Base-by-base conservation (phyloP, 2,888 invertebrate genomes). In the Xestia xanthographa region DNA sequence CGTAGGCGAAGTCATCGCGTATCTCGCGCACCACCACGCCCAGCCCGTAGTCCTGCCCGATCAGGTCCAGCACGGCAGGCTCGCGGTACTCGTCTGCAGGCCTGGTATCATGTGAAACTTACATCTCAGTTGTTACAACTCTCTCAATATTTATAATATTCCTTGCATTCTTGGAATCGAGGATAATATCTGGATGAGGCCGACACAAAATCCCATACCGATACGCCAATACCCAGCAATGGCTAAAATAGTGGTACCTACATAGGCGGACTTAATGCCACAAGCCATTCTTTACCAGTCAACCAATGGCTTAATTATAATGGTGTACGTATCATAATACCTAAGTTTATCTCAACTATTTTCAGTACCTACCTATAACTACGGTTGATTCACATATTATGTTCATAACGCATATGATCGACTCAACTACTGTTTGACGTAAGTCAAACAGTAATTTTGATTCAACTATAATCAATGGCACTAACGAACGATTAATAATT, bases 11-110 rank as follows among this genome's bases (percentile, higher is more conserved):
- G 88, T 98, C 97, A 0, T 95, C 92, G 0, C 92, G 88, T 58
- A 95, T 93, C 66, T 97, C 96, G 53, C 96, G 95, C 1, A 97
- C 86, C 0, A 96, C 88, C 9, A 97, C 94, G 0, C 94, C 93
- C 0, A 98, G 92, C 0, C 97, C 97, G 56, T 77, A 83, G 71
- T 86, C 79, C 58, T 73, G 63, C 0, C 87, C 87, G 8, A 75
- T 65, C 67, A 81, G 53, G 58, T 87, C 77, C 22, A 87, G 69
- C 41, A 79, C 66, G 2, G 56, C 53, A 11, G 87, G 82, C 41
- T 79, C 6, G 34, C 78, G 76, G 8, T 72, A n/a, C 12, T 22
- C 14, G 71, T 87, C 87, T 26, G 14, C 68, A 20, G 77, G 67
- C 34, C 87, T 87, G 60, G 22, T 50, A 17, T n/a, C 5, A 12